Evolutionary conservation across 2,888 invertebrate species (phyloP), one percentile per base, ranked within the genome.

Genomic region (Pollenia angustigena): DNA sequence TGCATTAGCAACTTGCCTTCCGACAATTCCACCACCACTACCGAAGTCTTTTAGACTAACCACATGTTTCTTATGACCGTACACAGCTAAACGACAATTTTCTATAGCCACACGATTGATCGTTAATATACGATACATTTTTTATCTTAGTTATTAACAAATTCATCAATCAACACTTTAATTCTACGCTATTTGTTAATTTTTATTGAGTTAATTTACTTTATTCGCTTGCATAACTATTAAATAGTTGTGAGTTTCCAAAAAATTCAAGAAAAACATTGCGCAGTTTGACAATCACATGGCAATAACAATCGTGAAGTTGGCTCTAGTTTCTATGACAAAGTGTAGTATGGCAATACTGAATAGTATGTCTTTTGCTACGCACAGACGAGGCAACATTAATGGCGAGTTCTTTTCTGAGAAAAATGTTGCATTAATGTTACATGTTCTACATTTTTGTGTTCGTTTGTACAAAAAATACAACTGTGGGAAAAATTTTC

Each of bases 71-170:
- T 56, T 82, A 60, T 54, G 72, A 0, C 84, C 81, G 40, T 81
- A 78, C 54, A 90, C 81, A 32, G 90, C 90, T 64, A 90, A 88
- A 62, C 85, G 88, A 18, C 90, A 89, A 76, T 89, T 90, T 85
- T 91, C 91, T 81, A 90, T 79, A 32, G 91, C 85, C 42, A 90
- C 88, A 44, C 90, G 89, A 83, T 91, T 91, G 12, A 90, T 88
- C 80, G 90, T 88, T 60, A 92, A 87, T 85, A 92, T 86, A 60
- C 93, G 93, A 88, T 92, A 92, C 92, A 92, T 93, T 89, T 87
- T 89, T 68, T 44, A 14, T 69, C 68, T 62, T 76, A 79, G 9
- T 58, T 60, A 40, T 62, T 42, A 50, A 44, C 3, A 52, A 60
- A 64, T 60, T 80, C 40, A 68, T 54, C 11, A 56, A 71, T 18